These are phyloP conservation scores for Vandiemenella viatica DNA, from an alignment of 2,888 invertebrate genomes.

Conservation along the genomic window DNA sequence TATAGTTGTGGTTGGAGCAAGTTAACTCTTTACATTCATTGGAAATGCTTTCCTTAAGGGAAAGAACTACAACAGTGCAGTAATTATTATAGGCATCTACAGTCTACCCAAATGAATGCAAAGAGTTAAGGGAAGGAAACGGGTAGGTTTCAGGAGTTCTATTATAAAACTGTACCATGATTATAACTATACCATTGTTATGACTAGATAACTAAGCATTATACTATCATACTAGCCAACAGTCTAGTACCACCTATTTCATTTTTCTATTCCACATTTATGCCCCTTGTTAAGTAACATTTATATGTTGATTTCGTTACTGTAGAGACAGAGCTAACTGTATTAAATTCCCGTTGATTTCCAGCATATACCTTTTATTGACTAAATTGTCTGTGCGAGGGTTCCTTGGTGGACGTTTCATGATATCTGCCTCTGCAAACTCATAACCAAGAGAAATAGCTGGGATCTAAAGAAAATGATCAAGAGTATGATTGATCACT, in stretches of 20 bases:
- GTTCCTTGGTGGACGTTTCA: constrained; percentile 37
- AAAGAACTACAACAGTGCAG: constrained; percentile 1
- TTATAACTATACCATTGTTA: no score
- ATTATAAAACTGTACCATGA: no score
- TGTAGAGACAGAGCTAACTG: no score
- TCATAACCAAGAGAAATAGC: constrained; percentile 41
- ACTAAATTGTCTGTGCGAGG: constrained; percentile 37
- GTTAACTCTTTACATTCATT: constrained; percentile 12
- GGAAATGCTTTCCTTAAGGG: not conserved
- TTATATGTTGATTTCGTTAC: no score
- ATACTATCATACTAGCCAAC: no score
- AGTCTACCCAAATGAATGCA: constrained; percentile 5
- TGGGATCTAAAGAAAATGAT: constrained; percentile 27
- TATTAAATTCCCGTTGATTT: no score
- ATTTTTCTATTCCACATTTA: no score
- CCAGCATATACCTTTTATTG: constrained; percentile 35
- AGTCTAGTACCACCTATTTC: no score
- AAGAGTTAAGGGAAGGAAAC: constrained; percentile 4
- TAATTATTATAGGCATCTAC: no score
- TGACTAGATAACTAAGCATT: no score
- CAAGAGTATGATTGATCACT: no score
- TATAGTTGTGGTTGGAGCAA: constrained; percentile 1
- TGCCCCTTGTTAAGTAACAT: no score
- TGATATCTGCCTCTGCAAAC: constrained; percentile 38
- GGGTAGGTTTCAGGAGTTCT: constrained; percentile 4